Evolutionary conservation across 2,797 vertebrate genomes (phyloP).

Genomic region (Mormyrops attenuatus): DNA sequence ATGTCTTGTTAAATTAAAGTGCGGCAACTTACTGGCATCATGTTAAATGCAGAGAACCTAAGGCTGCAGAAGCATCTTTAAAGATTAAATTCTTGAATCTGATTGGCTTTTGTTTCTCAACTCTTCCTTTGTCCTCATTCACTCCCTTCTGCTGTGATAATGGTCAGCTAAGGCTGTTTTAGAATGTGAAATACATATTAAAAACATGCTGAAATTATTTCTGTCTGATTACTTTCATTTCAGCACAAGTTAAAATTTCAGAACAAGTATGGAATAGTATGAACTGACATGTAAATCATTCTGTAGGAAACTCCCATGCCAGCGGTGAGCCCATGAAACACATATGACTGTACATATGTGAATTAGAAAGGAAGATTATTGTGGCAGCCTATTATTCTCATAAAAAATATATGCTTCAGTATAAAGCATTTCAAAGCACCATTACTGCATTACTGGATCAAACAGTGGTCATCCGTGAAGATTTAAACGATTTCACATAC

Average conservation of each 20-base stretch:
- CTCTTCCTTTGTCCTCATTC: neutral
- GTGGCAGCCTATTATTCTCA: neutral
- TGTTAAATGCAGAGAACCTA: constrained; percentile 90
- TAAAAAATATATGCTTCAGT: neutral
- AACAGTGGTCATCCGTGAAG: neutral
- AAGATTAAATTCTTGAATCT: constrained; percentile 38
- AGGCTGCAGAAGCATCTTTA: constrained; percentile 41
- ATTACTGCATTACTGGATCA: neutral
- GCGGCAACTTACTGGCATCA: constrained; percentile 98
- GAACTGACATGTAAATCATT: neutral
- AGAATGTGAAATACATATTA: neutral
- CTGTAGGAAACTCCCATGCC: neutral
- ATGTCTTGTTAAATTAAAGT: constrained; percentile 97
- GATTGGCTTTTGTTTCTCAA: neutral
- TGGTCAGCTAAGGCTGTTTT: neutral
- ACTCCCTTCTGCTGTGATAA: neutral
- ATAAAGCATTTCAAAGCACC: neutral
- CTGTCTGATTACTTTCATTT: neutral
- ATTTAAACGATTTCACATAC: neutral
- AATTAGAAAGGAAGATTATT: neutral
- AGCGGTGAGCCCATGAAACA: neutral
- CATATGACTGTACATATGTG: neutral
- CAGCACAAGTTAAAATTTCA: neutral
- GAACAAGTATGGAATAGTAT: neutral
- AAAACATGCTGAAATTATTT: neutral